Conservation (phyloP, 1,140 invertebrate genomes). For the Antheraea pernyi region DNA sequence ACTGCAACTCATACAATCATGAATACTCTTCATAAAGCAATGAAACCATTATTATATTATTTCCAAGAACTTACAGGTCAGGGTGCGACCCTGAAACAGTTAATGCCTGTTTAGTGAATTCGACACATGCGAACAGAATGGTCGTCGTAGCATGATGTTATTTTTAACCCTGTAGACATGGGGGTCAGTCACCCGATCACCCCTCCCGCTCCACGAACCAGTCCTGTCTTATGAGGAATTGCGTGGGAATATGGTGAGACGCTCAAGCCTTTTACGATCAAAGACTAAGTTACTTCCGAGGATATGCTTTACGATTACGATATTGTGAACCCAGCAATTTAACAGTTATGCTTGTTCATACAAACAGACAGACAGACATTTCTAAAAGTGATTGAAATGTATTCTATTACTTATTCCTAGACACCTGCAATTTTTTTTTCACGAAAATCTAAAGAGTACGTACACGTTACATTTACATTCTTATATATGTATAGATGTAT, state of each 20-base stretch:
- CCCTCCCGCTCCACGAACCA: slow-evolving; percentile 61
- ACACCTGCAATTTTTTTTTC: no score
- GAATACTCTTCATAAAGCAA: slow-evolving; percentile 20
- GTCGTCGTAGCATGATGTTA: slow-evolving; percentile 67
- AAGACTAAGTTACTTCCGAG: no score
- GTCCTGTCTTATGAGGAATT: slow-evolving; percentile 71
- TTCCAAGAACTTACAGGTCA: slow-evolving; percentile 69
- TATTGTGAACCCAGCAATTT: no score
- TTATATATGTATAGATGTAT: no score
- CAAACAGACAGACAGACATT: no score
- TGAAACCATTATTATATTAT: slow-evolving; percentile 4
- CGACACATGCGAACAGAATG: slow-evolving; percentile 77
- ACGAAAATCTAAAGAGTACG: no score
- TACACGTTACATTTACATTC: no score
- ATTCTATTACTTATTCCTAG: no score
- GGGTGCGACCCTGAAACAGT: slow-evolving; percentile 74
- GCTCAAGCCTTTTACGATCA: slow-evolving; percentile 18
- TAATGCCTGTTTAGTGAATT: slow-evolving; percentile 76
- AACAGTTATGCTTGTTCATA: no score
- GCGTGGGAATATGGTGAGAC: slow-evolving; percentile 64
- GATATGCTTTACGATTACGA: no score
- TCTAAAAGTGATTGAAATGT: no score
- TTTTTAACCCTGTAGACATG: slow-evolving; percentile 73
- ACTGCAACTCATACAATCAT: slow-evolving; percentile 2
- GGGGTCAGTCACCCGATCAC: slow-evolving; percentile 72